Base-by-base conservation (phyloP, 53 echinoderm and acorn worm species). In the Holothuria scabra region DNA sequence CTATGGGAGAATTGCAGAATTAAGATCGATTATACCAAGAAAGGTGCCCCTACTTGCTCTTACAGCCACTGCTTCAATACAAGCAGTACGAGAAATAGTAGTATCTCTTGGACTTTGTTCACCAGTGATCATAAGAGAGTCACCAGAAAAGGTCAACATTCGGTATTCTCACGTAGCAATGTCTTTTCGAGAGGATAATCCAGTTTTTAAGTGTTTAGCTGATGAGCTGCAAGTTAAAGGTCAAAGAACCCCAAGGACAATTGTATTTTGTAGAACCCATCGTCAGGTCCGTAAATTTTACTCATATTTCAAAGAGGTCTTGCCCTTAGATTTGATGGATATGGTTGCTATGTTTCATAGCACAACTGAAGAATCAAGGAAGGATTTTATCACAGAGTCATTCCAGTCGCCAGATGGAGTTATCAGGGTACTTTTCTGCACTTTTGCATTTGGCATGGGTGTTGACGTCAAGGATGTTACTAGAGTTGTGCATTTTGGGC, bases 1-100 rank as follows among this genome's bases (percentile, higher is more conserved):
- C 4, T 83, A 83, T 59, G 29, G 46, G 11, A 57, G 83, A 65
- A 57, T 83, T 37, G 66, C 38, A 31, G 83, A 83, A 24, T 14
- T 83, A 19, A 28, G 66, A 44, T 66, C 67, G 1, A 5, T 67
- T 35, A 34, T 83, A 46, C 83, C 63, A 23, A 18, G 29, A 21
- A 33, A 23, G 3, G 83, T 83, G n/a, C 83, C 83, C 2, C 65
- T 83, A 35, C 22, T 83, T 9, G 60, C 59, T 38, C 46, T 83
- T 25, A 67, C 83, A 66, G 83, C 66, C 28, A 83, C 83, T 34
- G 83, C 83, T 35, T 63, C 63, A 63, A 8, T 63, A 29, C 2
- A 63, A 63, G 25, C 63, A 29, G 22, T 28, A 29, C 63, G 22
- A 29, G 63, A 25, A 28, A 63, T 63, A 25, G 29, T 63, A 28